Percentiles rank a stretch among this genome's conserved stretches.
phyloP scores from a whole-genome alignment of 2,113 vertebrate genomes.

The Scytalopus superciliaris region DNA sequence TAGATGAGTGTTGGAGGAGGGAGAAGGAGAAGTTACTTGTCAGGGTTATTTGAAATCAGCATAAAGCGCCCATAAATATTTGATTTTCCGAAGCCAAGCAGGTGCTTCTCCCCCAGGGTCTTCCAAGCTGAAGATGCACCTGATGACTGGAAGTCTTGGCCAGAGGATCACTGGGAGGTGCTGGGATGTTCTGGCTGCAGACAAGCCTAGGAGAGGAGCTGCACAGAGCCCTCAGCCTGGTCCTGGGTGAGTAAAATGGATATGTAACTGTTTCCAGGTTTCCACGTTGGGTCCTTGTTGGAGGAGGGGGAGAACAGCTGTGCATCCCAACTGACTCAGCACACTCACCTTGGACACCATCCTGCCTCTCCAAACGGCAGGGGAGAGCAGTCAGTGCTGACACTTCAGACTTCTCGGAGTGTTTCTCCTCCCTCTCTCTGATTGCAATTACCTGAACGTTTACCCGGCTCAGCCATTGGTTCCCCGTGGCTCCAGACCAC shows the following conservation, averaged over 20 bases:
- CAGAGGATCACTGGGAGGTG: accelerated
- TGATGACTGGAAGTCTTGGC: background rate
- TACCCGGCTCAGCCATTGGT: background rate
- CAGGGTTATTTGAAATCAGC: background rate
- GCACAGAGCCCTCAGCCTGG: background rate
- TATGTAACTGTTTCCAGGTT: background rate
- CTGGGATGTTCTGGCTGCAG: background rate
- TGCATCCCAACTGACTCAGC: background rate
- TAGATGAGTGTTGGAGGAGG: background rate
- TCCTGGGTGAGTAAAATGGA: background rate
- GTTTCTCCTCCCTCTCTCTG: background rate
- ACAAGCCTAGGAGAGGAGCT: background rate
- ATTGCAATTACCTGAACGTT: background rate
- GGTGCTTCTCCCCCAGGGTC: background rate
- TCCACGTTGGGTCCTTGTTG: background rate
- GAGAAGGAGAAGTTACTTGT: background rate
- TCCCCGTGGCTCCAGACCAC: background rate
- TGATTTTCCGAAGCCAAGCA: background rate
- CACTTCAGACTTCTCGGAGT: background rate
- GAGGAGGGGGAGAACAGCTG: background rate
- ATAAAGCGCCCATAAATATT: background rate
- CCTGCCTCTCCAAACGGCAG: background rate
- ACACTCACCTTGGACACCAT: background rate
- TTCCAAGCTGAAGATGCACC: background rate
- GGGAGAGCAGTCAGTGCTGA: background rate